These are phyloP conservation scores for Blastomussa wellsi DNA, from an alignment of 92 coral and sea anemone genomes.

Conservation along the genomic window DNA sequence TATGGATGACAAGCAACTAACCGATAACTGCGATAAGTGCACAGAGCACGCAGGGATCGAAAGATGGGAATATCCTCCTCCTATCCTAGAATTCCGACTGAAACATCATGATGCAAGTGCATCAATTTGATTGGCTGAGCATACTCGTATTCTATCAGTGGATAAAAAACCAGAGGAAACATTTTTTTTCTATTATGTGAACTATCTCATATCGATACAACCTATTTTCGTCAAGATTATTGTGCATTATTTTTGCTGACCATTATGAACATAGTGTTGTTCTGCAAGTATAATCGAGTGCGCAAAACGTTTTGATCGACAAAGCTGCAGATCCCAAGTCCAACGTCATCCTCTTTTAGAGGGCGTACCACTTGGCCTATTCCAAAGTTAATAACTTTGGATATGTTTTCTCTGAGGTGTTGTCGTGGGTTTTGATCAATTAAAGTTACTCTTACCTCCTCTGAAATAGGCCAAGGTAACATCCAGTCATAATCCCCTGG, in stretches of 20 bases:
- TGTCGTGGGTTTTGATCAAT: constrained; percentile 54
- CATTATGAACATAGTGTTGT: constrained; percentile 16
- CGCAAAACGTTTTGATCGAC: background rate
- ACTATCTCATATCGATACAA: too few species aligned
- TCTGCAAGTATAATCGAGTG: constrained; percentile 12
- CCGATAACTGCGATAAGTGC: too few species aligned
- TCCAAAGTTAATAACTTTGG: background rate
- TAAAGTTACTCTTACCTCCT: constrained; percentile 54
- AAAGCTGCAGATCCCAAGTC: background rate
- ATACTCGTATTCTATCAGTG: too few species aligned
- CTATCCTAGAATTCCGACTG: too few species aligned
- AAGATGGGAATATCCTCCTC: too few species aligned
- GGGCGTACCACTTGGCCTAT: background rate
- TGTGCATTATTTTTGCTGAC: constrained; percentile 18
- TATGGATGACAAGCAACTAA: too few species aligned
- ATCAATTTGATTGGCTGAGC: too few species aligned
- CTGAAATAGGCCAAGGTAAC: constrained; percentile 68
- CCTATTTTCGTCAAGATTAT: too few species aligned
- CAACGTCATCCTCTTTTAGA: background rate
- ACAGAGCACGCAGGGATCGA: too few species aligned
- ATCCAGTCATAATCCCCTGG: constrained; percentile 69
- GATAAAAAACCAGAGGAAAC: too few species aligned
- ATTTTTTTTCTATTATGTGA: too few species aligned
- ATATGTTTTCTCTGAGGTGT: constrained; percentile 26
- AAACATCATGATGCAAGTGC: too few species aligned